Percentiles rank a stretch among this genome's conserved stretches.
Evolutionary conservation across 2,888 invertebrate genomes (phyloP).

Genomic region (Altica lythri): DNA sequence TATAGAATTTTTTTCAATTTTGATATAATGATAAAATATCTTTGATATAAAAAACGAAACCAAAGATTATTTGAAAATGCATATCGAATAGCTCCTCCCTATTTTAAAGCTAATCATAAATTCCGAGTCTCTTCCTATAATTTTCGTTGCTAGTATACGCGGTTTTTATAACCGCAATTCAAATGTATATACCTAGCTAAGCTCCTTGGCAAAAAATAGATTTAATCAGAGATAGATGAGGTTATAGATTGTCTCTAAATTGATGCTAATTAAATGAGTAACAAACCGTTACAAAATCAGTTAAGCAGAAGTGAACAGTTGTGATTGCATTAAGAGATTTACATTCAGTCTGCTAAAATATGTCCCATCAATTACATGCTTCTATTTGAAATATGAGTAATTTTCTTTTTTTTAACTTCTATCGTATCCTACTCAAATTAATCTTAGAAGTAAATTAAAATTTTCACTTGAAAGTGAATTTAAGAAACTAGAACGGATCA

Average conservation of each 20-base stretch:
- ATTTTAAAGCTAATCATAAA: too few relatives aligned
- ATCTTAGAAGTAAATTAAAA: too few relatives aligned
- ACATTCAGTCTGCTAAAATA: constrained; percentile 19
- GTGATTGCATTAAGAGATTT: constrained; percentile 26
- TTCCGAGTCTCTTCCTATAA: too few relatives aligned
- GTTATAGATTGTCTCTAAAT: constrained; percentile 29
- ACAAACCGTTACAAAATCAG: constrained; percentile 29
- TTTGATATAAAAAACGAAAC: too few relatives aligned
- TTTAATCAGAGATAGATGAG: constrained; percentile 20
- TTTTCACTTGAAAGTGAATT: too few relatives aligned
- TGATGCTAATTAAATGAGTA: constrained; percentile 29
- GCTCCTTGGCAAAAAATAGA: constrained; percentile 11
- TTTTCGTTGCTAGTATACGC: too few relatives aligned
- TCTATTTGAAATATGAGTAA: not conserved
- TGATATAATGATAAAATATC: too few relatives aligned
- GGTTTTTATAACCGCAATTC: constrained; percentile 9
- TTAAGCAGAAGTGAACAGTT: constrained; percentile 24
- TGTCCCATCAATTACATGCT: constrained; percentile 22
- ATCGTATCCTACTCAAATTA: not conserved
- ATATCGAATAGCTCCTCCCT: too few relatives aligned
- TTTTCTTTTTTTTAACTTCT: not conserved
- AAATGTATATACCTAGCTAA: not conserved
- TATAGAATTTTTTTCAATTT: too few relatives aligned
- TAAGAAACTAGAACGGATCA: too few relatives aligned
- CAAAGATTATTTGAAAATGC: too few relatives aligned